Evolutionary conservation across 1,140 invertebrate genomes (phyloP), one percentile per base, ranked within the genome.

Genomic region (Nixonia krombeini): DNA sequence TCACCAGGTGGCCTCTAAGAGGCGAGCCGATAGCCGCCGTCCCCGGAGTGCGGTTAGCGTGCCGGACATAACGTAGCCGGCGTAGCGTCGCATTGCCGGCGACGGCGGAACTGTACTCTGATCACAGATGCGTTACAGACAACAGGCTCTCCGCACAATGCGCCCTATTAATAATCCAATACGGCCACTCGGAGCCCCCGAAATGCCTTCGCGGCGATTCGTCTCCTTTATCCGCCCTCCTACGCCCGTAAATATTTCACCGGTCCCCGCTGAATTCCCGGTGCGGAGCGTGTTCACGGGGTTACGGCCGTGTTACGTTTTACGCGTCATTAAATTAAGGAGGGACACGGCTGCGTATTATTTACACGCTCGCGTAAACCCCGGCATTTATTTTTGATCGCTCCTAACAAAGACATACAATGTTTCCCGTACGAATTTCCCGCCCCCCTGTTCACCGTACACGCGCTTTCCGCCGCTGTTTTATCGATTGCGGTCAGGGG

Each of bases 21-120:
- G 44, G 52, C 29, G 13, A 42, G 1, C 33, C 7, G 33, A 41
- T 23, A 16, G 31, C 51, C 17, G 10, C 15, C 28, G 42, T 67
- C 73, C 67, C 67, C 17, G 7, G 55, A 72, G 70, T 62, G 63
- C 51, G 66, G 67, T 76, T 67, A 56, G 67, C 73, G 71, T 76
- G 58, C 68, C 59, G 57, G 47, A 66, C 71, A 72, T 75, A 73
- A 64, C 72, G 67, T 67, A 72, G 72, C 72, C 55, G 51, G 57
- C 63, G 62, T 62, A 73, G 63, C 62, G 49, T 64, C 38, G 64
- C 68, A 74, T 74, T 74, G 72, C 21, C 44, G n/a, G 49, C 29
- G 44, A 35, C 47, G 44, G 35, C 37, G 37, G n/a, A 46, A 58
- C 25, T 25, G 37, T 31, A 40, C 40, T 21, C 40, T 42, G 25